Percentiles rank a stretch among this genome's conserved stretches.
These are phyloP conservation scores for Euura saliciscinereae DNA, from an alignment of 1,140 invertebrate species.

Conservation along the genomic window DNA sequence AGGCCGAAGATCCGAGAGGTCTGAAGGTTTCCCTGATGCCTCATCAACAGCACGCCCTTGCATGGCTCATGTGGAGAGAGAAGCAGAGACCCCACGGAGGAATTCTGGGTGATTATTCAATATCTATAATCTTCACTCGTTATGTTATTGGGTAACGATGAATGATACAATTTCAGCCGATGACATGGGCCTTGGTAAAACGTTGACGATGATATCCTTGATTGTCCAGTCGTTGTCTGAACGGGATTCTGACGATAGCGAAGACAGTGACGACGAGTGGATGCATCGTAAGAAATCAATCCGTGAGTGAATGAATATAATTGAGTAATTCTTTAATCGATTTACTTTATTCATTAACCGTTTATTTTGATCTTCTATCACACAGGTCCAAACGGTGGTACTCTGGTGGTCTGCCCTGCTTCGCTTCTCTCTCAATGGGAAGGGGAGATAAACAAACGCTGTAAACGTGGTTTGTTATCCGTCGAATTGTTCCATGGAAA, in stretches of 20 bases:
- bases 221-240: slow-evolving; percentile 57
- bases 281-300: slow-evolving; percentile 38
- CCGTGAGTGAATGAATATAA: slow-evolving; percentile 38
- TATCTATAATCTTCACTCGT: slow-evolving; percentile 15
- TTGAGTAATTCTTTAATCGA: slow-evolving; percentile 9
- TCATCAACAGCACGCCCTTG: slow-evolving; percentile 86
- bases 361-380: slow-evolving; percentile 5
- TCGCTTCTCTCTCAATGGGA: slow-evolving; percentile 87
- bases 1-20: slow-evolving; percentile 67
- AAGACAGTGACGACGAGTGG: slow-evolving; percentile 37
- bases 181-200: slow-evolving; percentile 96
- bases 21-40: slow-evolving; percentile 76
- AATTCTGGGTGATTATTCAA: slow-evolving; percentile 62
- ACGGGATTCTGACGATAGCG: slow-evolving; percentile 35
- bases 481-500: slow-evolving; percentile 82
- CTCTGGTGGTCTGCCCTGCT: slow-evolving; percentile 89
- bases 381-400: slow-evolving; percentile 65
- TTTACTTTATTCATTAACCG: not conserved
- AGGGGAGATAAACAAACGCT: slow-evolving; percentile 74
- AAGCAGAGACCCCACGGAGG: slow-evolving; percentile 82
- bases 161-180: slow-evolving; percentile 68
- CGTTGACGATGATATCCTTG: slow-evolving; percentile 89
- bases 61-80: slow-evolving; percentile 91
- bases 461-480: slow-evolving; percentile 65
- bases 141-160: not conserved